Base-by-base conservation (phyloP, 2,888 invertebrate species). In the Cetonia aurata region DNA sequence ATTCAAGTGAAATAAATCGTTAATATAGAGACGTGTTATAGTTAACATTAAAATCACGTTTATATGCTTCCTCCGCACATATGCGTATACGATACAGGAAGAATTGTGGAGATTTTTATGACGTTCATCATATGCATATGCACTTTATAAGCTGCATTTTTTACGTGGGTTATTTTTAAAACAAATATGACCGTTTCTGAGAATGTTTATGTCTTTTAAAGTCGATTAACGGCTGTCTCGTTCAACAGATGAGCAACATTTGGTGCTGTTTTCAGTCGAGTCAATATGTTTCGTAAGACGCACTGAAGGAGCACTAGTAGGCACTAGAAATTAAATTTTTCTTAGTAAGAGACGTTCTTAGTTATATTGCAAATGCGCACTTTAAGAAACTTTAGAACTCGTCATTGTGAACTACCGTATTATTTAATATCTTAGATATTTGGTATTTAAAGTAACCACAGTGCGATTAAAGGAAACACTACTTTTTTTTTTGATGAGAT, bases 141-240 rank as follows among this genome's bases (percentile, higher is more conserved):
- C n/a, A 12, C 37, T 65, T 50, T 52, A 25, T 25, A 6, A 8
- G 6, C 9, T 15, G 6, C 17, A 13, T 50, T 65, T 65, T 65
- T 37, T 65, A 65, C 50, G 37, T 37, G 4, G 37, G 62, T 50
- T 65, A 50, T 50, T 65, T 65, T 65, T 37, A 65, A 65, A 50
- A 65, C 50, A 52, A 65, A 65, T 65, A 65, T 13, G 9, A 50
- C n/a, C 62, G 12, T 52, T 65, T 65, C 62, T 50, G 50, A 65
- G 62, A 65, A 65, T 65, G 62, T 65, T 65, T 65, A 65, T 50
- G 33, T 50, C 62, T 65, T 50, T 65, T 65, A 65, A 37, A 65
- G 50, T 65, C 50, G 50, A 65, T 65, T 65, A 65, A 65, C 62
- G 46, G 33, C 37, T 50, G 33, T 50, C 50, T 12, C 50, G 41